phyloP scores from a whole-genome alignment of 1,140 invertebrate genomes.

The Atta cephalotes region DNA sequence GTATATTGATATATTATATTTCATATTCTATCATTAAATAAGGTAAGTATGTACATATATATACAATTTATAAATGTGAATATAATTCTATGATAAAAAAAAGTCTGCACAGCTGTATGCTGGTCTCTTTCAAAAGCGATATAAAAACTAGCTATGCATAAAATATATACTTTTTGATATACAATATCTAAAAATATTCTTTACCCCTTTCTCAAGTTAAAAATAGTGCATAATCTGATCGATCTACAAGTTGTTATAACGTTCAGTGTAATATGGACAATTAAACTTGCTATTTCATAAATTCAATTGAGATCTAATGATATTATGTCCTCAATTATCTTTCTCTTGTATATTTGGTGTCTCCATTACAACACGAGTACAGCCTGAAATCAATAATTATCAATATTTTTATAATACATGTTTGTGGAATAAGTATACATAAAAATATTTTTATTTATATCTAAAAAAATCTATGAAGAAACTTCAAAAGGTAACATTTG shows the following conservation, averaged over 20 bases:
- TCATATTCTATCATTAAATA: background rate
- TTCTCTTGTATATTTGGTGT: constrained; percentile 68
- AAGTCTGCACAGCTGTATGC: background rate
- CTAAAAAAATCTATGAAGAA: constrained; percentile 51
- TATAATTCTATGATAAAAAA: constrained; percentile 4
- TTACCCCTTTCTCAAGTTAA: constrained; percentile 1
- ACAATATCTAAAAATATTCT: constrained; percentile 43
- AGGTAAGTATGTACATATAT: constrained; percentile 23
- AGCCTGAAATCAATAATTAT: constrained; percentile 80
- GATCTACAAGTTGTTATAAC: constrained; percentile 1
- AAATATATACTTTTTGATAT: constrained; percentile 39
- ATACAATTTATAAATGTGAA: constrained; percentile 7
- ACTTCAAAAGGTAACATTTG: constrained; percentile 51
- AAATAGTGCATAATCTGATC: constrained; percentile 20
- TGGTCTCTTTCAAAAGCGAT: constrained; percentile 10
- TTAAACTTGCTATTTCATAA: constrained; percentile 47
- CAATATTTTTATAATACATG: constrained; percentile 61
- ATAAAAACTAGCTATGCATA: constrained; percentile 26
- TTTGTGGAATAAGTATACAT: constrained; percentile 39
- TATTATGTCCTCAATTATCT: constrained; percentile 68
- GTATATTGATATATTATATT: background rate
- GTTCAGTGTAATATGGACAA: background rate
- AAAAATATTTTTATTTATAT: constrained; percentile 54
- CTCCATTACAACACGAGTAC: constrained; percentile 70
- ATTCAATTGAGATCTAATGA: constrained; percentile 39